Evolutionary conservation across 2,797 vertebrate genomes (phyloP).

Genomic region (Microctenopoma lineatum): DNA sequence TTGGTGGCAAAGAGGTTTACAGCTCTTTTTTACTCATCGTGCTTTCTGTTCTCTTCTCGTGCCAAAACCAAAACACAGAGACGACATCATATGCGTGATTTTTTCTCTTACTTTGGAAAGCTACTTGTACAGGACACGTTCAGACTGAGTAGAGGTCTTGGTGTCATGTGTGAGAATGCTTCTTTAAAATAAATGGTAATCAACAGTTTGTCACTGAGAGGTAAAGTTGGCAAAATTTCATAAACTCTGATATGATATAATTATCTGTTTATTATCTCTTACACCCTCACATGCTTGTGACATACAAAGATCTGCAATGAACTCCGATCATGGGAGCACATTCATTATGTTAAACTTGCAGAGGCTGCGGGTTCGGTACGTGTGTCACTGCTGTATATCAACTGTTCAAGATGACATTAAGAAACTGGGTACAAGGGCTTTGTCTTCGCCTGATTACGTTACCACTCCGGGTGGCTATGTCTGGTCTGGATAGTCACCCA

Average conservation of each 20-base stretch:
- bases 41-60: no score
- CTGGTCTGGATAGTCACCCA: conserved; percentile 65
- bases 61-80: no score
- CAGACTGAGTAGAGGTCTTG: no score
- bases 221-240: background rate
- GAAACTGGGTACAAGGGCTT: conserved; percentile 51
- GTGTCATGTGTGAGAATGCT: no score
- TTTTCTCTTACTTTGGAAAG: no score
- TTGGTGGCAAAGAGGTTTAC: background rate
- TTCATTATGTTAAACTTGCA: conserved; percentile 9
- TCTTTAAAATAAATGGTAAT: no score
- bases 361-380: conserved; percentile 21
- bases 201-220: no score
- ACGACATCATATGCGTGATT: no score
- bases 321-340: conserved; percentile 6
- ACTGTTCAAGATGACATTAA: conserved; percentile 44
- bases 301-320: background rate
- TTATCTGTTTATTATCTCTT: background rate
- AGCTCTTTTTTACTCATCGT: no score
- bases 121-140: no score
- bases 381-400: conserved; percentile 32
- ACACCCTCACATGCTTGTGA: background rate
- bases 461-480: conserved; percentile 46
- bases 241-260: no score
- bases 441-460: conserved; percentile 57